A percentile compares a stretch with the other conserved stretches of the same genome.
These are phyloP conservation scores for Brachionichthys hirsutus DNA, from an alignment of 2,113 vertebrate genomes.

Conservation along the genomic window DNA sequence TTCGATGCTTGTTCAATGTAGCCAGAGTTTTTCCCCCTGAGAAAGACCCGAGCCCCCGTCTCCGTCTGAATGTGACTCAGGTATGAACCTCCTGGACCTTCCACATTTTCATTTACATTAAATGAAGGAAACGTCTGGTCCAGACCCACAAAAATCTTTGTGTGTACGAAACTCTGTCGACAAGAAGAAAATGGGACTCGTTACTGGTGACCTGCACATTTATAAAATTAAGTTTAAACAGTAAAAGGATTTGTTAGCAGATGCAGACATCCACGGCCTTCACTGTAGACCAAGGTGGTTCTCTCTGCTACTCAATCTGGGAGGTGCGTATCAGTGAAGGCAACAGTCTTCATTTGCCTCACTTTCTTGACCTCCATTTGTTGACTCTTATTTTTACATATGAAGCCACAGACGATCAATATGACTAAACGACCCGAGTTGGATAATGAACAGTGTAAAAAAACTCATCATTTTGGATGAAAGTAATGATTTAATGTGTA, in stretches of 20 bases:
- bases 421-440: neutral
- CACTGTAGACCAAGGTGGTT: slow-evolving; percentile 58
- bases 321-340: slow-evolving; percentile 77
- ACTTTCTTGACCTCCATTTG: slow-evolving; percentile 76
- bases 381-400: neutral
- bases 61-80: slow-evolving; percentile 95
- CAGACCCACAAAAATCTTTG: slow-evolving; percentile 96
- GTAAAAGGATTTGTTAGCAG: slow-evolving; percentile 65
- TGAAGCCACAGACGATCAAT: too few species aligned
- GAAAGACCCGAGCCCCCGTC: slow-evolving; percentile 94
- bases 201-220: neutral
- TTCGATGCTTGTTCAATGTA: slow-evolving; percentile 96
- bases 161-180: slow-evolving; percentile 93
- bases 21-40: slow-evolving; percentile 91
- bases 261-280: slow-evolving; percentile 62
- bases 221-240: neutral
- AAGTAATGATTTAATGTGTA: neutral
- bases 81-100: slow-evolving; percentile 91
- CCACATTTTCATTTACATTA: slow-evolving; percentile 93
- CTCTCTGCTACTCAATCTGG: slow-evolving; percentile 74
- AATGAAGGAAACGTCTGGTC: slow-evolving; percentile 88
- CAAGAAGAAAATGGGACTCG: slow-evolving; percentile 14
- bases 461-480: too few species aligned
- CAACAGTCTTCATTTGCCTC: slow-evolving; percentile 69
- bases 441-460: too few species aligned